Evolutionary conservation across 53 echinoderm and acorn worm species (phyloP), one percentile per base, ranked within the genome.

Genomic region (Pentamera pediparva): DNA sequence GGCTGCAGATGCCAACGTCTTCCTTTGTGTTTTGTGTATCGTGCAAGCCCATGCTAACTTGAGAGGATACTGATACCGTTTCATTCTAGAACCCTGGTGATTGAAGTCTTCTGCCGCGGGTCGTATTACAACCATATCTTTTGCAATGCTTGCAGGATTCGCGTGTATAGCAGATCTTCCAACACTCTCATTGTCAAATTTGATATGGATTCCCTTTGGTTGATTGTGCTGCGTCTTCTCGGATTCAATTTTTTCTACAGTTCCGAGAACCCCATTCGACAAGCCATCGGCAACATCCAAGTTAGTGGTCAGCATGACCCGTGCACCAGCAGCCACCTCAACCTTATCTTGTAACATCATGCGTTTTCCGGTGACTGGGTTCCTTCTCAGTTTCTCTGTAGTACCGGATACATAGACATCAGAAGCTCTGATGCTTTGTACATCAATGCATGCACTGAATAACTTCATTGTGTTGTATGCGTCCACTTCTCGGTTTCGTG

Each of bases 31-130:
- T 65, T 65, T 65, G 37, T 65, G 65, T 9, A 65, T 65, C 8
- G 65, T 65, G 3, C 80, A 56, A 13, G 81, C 28, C 86, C 75
- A 75, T 39, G 65, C 29, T 49, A 81, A 34, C 3, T 81, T 81
- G 19, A 67, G 47, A 13, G 75, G 76, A 61, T 37, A 76, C 45
- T 76, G 76, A 21, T 41, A 48, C 5, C 76, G 36, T 10, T 48
- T 76, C 11, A 76, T 19, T 10, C 62, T 17, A 12, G 39, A 17
- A 40, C 28, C 29, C 47, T 61, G 29, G 13, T 31, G 17, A 45
- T 41, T 61, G 27, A 61, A 76, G 7, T 45, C 43, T 61, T 76
- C 76, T 30, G 30, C 30, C 47, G 41, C 39, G 43, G 76, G 76
- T 60, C 30, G 41, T 41, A 61, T 27, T 31, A 39, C 43, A 27